These are phyloP conservation scores for Melanchra persicariae DNA, from an alignment of 2,888 invertebrate species.

Conservation along the genomic window DNA sequence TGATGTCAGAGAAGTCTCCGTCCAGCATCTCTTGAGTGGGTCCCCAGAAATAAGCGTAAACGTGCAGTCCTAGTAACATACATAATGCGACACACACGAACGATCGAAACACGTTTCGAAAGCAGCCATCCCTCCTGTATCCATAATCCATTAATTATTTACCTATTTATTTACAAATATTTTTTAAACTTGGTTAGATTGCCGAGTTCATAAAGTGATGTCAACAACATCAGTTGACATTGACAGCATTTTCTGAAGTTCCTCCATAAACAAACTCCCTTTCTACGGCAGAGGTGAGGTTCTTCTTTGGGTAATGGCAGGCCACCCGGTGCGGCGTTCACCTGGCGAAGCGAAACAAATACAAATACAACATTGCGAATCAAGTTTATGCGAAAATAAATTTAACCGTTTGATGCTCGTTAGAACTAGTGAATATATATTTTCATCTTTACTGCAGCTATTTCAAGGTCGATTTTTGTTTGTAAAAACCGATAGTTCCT, in stretches of 20 bases:
- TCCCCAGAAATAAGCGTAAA: constrained; percentile 80
- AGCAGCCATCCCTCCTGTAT: constrained; percentile 67
- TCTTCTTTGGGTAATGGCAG: too few species aligned
- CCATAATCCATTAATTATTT: constrained; percentile 74
- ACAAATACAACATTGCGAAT: too few species aligned
- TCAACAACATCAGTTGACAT: constrained; percentile 13
- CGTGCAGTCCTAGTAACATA: constrained; percentile 81
- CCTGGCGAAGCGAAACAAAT: too few species aligned
- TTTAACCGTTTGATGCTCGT: too few species aligned
- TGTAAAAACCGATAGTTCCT: background rate
- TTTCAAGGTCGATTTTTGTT: background rate
- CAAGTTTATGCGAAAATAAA: too few species aligned
- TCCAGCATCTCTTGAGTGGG: constrained; percentile 74
- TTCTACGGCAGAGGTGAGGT: background rate
- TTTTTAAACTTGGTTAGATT: background rate
- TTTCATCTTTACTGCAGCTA: background rate
- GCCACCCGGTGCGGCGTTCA: too few species aligned
- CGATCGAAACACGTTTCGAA: constrained; percentile 77
- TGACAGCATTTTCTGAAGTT: constrained; percentile 8
- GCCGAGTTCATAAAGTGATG: background rate
- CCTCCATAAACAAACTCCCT: background rate
- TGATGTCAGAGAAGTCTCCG: constrained; percentile 81
- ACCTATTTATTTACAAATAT: background rate
- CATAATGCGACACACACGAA: constrained; percentile 81
- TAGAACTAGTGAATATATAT: too few species aligned